A percentile compares a stretch with the other conserved stretches of the same genome.
Conservation (phyloP, 1,140 invertebrate species). For the Cheumatopsyche charites region DNA sequence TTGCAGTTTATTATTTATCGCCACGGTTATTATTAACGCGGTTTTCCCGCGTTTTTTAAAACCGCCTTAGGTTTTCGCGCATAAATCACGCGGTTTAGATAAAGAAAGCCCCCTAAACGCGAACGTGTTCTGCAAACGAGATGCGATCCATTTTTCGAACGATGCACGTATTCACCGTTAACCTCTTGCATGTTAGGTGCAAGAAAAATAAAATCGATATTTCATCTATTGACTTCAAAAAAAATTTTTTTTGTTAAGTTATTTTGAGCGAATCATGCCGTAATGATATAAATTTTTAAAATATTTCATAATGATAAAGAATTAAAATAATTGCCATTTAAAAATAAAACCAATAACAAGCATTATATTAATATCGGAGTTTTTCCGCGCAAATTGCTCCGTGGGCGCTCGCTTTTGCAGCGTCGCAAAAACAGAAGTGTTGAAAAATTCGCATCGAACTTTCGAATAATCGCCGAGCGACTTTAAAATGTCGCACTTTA, state of each 20-base stretch:
- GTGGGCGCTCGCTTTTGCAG: too few relatives aligned
- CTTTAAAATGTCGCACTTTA: neutral
- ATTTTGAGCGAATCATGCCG: too few relatives aligned
- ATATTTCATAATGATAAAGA: neutral
- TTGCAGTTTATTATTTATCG: neutral
- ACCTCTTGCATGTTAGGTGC: neutral
- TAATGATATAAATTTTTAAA: too few relatives aligned
- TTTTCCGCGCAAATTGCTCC: too few relatives aligned
- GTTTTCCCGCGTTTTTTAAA: conserved; percentile 7
- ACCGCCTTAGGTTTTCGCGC: conserved; percentile 17
- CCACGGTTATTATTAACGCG: neutral
- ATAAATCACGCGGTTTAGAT: conserved; percentile 11
- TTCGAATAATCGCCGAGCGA: neutral
- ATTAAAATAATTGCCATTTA: neutral
- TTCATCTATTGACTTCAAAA: neutral
- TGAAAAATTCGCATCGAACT: too few relatives aligned
- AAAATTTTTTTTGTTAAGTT: neutral
- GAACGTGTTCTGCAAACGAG: conserved; percentile 14
- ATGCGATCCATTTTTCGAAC: neutral
- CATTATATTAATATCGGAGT: too few relatives aligned
- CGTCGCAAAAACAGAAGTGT: neutral
- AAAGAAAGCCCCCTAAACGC: neutral
- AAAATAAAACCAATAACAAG: too few relatives aligned
- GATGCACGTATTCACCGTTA: conserved; percentile 22
- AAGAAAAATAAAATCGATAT: neutral